phyloP scores from a whole-genome alignment of 2,113 vertebrate species.

The Oceanodroma tethys region DNA sequence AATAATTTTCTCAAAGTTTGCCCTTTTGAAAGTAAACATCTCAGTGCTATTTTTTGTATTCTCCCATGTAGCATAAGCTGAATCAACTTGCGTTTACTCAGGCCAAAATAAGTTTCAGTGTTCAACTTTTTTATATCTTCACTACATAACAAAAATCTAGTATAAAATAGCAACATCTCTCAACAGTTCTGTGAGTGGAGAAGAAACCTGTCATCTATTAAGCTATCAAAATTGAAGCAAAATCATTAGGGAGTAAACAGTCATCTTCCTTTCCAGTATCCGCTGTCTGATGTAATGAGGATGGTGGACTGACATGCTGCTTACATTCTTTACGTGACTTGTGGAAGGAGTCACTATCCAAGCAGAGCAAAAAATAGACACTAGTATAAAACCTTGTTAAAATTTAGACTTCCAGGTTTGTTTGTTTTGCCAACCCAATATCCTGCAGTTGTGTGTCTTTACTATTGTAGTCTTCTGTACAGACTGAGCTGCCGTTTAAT shows the following conservation, averaged over 20 bases:
- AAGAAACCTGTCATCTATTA: not conserved
- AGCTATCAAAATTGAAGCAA: not conserved
- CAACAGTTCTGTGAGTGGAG: not conserved
- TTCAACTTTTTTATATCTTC: not conserved
- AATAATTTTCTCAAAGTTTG: not conserved
- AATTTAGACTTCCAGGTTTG: not conserved
- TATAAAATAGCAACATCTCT: not conserved
- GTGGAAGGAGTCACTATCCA: not conserved
- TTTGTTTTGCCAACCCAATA: not conserved
- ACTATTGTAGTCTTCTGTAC: not conserved
- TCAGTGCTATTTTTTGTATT: not conserved
- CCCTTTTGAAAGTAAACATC: not conserved
- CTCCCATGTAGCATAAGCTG: not conserved
- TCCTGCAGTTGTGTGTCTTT: not conserved
- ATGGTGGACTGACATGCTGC: not conserved
- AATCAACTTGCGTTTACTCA: not conserved
- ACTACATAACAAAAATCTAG: not conserved
- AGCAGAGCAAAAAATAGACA: not conserved
- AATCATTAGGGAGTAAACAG: not conserved
- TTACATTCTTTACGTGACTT: not conserved
- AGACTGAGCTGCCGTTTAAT: not conserved
- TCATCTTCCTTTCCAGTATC: not conserved
- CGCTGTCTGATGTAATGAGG: not conserved
- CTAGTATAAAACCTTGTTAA: not conserved
- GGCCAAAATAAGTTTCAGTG: not conserved